Conservation (phyloP, 1,140 invertebrate genomes). For the Drosophila kurseongensis region DNA sequence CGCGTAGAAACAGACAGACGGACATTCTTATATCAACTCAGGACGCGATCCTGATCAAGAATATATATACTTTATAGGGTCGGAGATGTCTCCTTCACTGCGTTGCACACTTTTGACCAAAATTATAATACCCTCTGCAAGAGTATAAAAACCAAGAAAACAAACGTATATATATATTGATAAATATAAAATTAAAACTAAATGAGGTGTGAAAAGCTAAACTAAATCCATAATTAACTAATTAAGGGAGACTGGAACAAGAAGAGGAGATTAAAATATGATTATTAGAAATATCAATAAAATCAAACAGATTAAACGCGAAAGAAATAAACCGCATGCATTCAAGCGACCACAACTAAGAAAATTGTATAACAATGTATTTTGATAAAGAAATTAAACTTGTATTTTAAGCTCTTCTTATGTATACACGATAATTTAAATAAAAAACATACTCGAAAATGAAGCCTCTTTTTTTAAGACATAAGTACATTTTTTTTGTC, state of each 20-base stretch:
- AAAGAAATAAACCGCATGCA: conserved; percentile 27
- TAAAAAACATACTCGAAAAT: conserved; percentile 40
- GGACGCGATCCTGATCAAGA: too few relatives aligned
- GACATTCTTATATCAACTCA: too few relatives aligned
- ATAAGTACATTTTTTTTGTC: too few relatives aligned
- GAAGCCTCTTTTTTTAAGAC: too few relatives aligned
- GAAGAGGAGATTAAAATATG: conserved; percentile 14
- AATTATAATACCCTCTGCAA: too few relatives aligned
- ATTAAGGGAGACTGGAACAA: conserved; percentile 29
- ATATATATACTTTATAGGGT: too few relatives aligned
- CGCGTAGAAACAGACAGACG: too few relatives aligned
- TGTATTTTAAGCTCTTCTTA: conserved; percentile 78
- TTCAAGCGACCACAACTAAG: conserved; percentile 60
- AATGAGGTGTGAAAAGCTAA: conserved; percentile 59
- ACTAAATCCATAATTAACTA: conserved; percentile 56
- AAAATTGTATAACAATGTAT: conserved; percentile 82
- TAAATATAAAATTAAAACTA: conserved; percentile 31
- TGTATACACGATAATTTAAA: conserved; percentile 79
- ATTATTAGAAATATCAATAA: conserved; percentile 33
- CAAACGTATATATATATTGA: conserved; percentile 32
- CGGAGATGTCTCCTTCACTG: too few relatives aligned
- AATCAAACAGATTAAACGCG: conserved; percentile 21
- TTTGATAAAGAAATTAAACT: conserved; percentile 80
- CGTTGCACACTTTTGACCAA: too few relatives aligned
- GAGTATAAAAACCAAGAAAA: conserved; percentile 22